phyloP scores from a whole-genome alignment of 2,113 vertebrate species.

The Hiodon alosoides region DNA sequence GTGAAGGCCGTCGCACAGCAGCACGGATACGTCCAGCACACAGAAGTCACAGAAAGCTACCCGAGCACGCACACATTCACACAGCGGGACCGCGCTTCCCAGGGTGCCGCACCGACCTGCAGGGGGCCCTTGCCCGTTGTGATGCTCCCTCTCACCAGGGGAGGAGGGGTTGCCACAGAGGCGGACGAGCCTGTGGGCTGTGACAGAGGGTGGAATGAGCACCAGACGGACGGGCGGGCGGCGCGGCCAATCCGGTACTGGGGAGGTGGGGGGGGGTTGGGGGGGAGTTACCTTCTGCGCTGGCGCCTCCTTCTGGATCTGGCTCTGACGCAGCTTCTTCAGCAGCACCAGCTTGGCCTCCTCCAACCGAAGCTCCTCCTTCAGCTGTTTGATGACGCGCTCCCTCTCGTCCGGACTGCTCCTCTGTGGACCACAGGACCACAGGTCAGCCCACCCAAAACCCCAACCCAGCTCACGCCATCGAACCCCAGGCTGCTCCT shows the following conservation, averaged over 20 bases:
- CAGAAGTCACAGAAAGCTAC: neutral
- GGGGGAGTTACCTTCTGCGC: conserved; percentile 76
- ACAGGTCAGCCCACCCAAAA: neutral
- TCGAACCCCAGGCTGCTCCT: no score
- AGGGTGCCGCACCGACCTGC: conserved; percentile 70
- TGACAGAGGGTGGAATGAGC: conserved; percentile 15
- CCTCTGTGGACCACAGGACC: conserved; percentile 60
- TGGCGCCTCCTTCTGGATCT: conserved; percentile 86
- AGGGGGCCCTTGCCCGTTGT: conserved; percentile 76
- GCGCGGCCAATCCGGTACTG: no score
- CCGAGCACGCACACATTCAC: neutral
- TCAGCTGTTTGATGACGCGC: conserved; percentile 82
- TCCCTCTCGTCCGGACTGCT: conserved; percentile 86
- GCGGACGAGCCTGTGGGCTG: conserved; percentile 63
- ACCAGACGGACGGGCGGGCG: neutral
- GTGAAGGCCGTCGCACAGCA: neutral
- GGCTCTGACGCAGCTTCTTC: conserved; percentile 94
- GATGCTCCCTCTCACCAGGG: conserved; percentile 80
- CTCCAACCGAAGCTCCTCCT: conserved; percentile 88
- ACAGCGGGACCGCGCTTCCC: neutral
- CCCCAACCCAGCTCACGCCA: no score
- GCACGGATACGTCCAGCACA: neutral
- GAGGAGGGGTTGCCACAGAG: conserved; percentile 80
- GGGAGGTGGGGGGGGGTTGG: neutral
- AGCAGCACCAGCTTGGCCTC: conserved; percentile 92